Conservation (phyloP, 2,888 invertebrate species). For the Lampropteryx suffumata region DNA sequence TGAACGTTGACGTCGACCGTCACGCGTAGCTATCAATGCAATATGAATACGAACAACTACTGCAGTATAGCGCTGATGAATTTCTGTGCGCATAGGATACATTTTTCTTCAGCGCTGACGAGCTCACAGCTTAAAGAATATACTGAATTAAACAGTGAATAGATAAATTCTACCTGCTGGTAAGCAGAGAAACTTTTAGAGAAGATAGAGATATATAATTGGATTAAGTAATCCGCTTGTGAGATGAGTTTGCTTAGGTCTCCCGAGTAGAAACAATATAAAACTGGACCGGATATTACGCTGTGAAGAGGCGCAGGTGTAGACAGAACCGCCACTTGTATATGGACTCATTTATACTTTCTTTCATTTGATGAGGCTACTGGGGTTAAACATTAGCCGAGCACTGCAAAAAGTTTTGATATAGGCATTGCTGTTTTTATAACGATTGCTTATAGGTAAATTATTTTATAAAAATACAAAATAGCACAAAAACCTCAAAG, state of each 20-base stretch:
- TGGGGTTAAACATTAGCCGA: constrained; percentile 9
- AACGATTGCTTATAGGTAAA: neutral
- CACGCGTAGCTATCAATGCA: no score
- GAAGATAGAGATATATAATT: constrained; percentile 58
- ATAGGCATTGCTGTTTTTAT: neutral
- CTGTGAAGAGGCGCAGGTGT: constrained; percentile 71
- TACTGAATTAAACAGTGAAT: no score
- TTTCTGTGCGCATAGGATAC: no score
- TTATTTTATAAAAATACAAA: no score
- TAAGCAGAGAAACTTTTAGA: constrained; percentile 51
- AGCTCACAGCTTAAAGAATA: no score
- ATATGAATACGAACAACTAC: no score
- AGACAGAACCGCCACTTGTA: constrained; percentile 57
- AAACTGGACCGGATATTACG: constrained; percentile 77
- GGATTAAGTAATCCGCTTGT: constrained; percentile 68
- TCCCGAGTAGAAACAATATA: constrained; percentile 68
- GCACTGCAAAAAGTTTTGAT: neutral
- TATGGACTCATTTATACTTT: constrained; percentile 60
- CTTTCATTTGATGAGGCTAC: constrained; percentile 52
- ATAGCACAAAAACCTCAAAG: no score
- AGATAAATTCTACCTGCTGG: no score
- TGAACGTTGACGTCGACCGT: no score
- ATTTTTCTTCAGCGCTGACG: no score
- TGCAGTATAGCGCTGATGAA: no score
- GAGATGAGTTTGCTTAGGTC: constrained; percentile 72